Base-by-base conservation (phyloP, 2,888 invertebrate species). In the Lysandra coridon region DNA sequence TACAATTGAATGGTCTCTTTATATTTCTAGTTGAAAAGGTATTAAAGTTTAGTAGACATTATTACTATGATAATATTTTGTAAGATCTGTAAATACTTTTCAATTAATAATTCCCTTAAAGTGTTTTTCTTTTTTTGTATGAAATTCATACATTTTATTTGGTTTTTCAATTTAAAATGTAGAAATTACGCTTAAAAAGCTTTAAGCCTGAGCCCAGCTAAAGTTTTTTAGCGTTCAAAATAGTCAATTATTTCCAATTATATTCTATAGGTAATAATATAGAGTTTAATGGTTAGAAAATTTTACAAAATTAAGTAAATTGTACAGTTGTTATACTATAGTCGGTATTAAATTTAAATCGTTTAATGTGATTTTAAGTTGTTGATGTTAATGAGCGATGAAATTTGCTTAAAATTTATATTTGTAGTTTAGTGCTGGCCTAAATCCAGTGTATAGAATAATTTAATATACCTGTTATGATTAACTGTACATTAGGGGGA, bases 151-250 rank as follows among this genome's bases (percentile, higher is more conserved):
- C 14, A 37, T 37, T 69, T 23, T 40, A 6, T 23, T 69, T 14
- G 7, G 33, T 40, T 30, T 33, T 30, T 4, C 33, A 30, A 7
- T 44, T 75, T 82, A 81, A 82, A 81, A 82, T 83, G 79, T 79
- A 75, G 80, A 81, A 80, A 84, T 80, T 83, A 91, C 90, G 92
- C 93, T 91, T 87, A 85, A 90, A 93, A 93, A 87, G 91, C 92
- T 92, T 93, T 81, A 91, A 92, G 92, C 83, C 79, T 83, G 94
- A 94, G 94, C 94, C 94, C 94, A 86, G 94, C 93, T 92, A 91
- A 93, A 94, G 92, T 87, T 93, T 94, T 93, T 88, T 81, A 92
- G 92, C 92, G 92, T 92, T 88, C 82, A 30, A 78, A 30, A 78
- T 88, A 87, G 91, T 92, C 91, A 92, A 92, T 92, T 91, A 75